A percentile compares a stretch with the other conserved stretches of the same genome.
Conservation (phyloP, 2,113 vertebrate species). For the Eulemur rufifrons region DNA sequence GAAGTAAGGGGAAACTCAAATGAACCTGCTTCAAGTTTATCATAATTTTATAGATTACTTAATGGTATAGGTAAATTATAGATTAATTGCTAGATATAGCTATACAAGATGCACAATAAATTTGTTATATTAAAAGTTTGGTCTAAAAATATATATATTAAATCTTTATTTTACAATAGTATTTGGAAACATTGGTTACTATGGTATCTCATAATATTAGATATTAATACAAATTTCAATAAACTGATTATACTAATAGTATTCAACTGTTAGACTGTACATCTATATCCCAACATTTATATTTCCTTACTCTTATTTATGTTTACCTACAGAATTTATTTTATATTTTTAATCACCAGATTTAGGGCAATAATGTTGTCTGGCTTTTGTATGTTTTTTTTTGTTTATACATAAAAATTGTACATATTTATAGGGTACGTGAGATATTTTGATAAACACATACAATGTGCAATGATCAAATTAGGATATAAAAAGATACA, state of each 20-base stretch:
- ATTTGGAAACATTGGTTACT: not conserved
- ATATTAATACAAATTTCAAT: constrained; percentile 6
- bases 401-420: no score
- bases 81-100: not conserved
- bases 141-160: not conserved
- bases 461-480: no score
- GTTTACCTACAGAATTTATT: not conserved
- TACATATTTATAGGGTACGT: no score
- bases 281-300: not conserved
- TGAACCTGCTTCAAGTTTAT: not conserved
- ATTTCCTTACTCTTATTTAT: not conserved
- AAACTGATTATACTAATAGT: not conserved
- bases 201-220: not conserved
- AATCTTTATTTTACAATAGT: not conserved
- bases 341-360: not conserved
- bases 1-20: not conserved
- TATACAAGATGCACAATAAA: not conserved
- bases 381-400: not conserved
- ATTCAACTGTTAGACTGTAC: not conserved
- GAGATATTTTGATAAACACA: no score
- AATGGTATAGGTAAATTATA: not conserved
- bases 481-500: no score
- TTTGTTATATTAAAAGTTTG: not conserved
- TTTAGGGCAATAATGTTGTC: not conserved
- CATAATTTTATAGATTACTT: not conserved